Conservation (phyloP, 2,888 invertebrate genomes). For the Heteromurus nitidus region DNA sequence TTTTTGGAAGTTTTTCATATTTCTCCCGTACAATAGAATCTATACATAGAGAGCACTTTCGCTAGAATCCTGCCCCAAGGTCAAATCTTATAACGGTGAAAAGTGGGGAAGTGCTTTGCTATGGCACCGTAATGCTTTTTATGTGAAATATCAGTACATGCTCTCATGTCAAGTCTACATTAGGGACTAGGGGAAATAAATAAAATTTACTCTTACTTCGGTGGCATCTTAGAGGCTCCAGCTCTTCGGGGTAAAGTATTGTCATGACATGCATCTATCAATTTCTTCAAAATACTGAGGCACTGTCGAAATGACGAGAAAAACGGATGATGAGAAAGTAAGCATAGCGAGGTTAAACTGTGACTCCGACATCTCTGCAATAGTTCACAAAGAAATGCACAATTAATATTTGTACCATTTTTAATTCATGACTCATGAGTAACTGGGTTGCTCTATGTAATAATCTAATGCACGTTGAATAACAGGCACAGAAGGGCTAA, state of each 20-base stretch:
- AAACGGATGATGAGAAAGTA: slow-evolving; percentile 99
- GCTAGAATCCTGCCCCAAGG: neutral
- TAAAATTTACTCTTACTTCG: slow-evolving; percentile 80
- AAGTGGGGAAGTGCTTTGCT: neutral
- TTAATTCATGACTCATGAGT: too few relatives aligned
- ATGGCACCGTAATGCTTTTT: neutral
- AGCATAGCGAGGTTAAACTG: slow-evolving; percentile 96
- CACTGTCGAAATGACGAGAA: slow-evolving; percentile 99
- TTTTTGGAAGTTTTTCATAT: too few relatives aligned
- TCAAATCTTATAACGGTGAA: neutral
- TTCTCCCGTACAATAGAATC: too few relatives aligned
- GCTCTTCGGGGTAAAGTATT: slow-evolving; percentile 91
- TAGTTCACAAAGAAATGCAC: neutral
- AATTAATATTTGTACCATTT: too few relatives aligned
- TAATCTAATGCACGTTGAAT: too few relatives aligned
- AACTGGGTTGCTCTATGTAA: too few relatives aligned
- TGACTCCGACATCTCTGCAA: slow-evolving; percentile 88
- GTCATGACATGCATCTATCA: slow-evolving; percentile 98
- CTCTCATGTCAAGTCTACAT: neutral
- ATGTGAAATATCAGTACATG: neutral
- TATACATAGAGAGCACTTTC: neutral
- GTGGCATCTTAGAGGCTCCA: slow-evolving; percentile 89
- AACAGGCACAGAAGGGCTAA: neutral
- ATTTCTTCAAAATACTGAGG: slow-evolving; percentile 93
- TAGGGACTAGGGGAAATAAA: slow-evolving; percentile 1